phyloP scores from a whole-genome alignment of 2,888 invertebrate genomes.

The Molanna angustata region DNA sequence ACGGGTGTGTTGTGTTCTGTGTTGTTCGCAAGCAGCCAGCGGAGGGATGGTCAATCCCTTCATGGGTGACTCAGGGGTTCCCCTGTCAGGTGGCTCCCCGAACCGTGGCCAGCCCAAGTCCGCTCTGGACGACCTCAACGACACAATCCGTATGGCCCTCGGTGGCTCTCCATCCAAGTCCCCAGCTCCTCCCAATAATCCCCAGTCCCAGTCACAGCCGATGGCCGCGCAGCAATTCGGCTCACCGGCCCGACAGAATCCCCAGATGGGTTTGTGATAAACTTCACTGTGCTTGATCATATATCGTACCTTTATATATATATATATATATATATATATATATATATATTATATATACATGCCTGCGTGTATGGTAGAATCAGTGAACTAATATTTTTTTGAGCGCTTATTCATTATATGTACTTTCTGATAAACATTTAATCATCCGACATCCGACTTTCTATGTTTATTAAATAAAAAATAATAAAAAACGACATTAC shows the following conservation, averaged over 20 bases:
- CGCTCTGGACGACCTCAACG: conserved; percentile 67
- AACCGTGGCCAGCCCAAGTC: conserved; percentile 58
- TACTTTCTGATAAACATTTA: no score
- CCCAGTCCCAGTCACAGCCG: conserved; percentile 30
- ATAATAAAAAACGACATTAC: no score
- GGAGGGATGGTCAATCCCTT: conserved; percentile 61
- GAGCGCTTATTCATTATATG: no score
- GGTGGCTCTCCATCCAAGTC: conserved; percentile 59
- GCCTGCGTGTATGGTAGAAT: no score
- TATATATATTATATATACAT: no score
- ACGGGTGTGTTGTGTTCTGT: conserved; percentile 5
- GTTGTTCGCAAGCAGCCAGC: conserved; percentile 50
- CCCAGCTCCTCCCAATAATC: no score
- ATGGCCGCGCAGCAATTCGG: conserved; percentile 40
- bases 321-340: no score
- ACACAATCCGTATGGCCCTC: conserved; percentile 65
- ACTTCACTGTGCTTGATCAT: conserved; percentile 11
- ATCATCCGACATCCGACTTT: no score
- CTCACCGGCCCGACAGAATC: conserved; percentile 49
- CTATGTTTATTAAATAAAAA: no score
- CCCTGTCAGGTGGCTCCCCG: conserved; percentile 45
- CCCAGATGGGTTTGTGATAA: conserved; percentile 46
- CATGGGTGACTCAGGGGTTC: conserved; percentile 56
- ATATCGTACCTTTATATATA: no score
- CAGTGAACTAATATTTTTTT: no score